Evolutionary conservation across 2,113 vertebrate species (phyloP).

Genomic region (Podarcis muralis): DNA sequence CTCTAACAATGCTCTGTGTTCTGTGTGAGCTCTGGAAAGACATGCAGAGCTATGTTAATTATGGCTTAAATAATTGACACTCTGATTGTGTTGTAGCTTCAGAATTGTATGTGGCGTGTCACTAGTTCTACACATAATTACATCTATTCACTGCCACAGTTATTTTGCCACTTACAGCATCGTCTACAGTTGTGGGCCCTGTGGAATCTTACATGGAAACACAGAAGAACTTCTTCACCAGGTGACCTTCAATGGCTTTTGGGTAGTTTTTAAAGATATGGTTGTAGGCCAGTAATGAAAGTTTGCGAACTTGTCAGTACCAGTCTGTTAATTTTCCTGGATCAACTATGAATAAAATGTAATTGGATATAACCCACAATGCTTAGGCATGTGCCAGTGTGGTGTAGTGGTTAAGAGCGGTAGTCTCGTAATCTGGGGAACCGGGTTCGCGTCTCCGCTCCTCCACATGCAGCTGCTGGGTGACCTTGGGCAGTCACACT

Average conservation of each 20-base stretch:
- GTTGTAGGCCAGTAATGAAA: not conserved
- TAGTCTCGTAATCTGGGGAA: too few relatives aligned
- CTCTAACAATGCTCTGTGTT: slow-evolving; percentile 88
- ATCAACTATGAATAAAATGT: too few relatives aligned
- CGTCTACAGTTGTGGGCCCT: slow-evolving; percentile 42
- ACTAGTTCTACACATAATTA: slow-evolving; percentile 70
- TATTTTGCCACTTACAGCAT: slow-evolving; percentile 54
- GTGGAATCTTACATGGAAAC: slow-evolving; percentile 17
- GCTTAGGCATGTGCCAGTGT: too few relatives aligned
- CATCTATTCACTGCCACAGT: slow-evolving; percentile 62
- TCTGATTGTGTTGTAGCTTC: slow-evolving; percentile 74
- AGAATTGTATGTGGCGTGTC: slow-evolving; percentile 66
- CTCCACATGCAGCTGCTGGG: too few relatives aligned
- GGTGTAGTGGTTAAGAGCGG: too few relatives aligned
- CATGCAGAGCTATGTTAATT: slow-evolving; percentile 88
- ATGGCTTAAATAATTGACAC: slow-evolving; percentile 84
- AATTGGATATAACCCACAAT: too few relatives aligned
- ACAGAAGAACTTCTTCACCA: slow-evolving; percentile 46
- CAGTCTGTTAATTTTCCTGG: too few relatives aligned
- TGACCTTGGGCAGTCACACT: too few relatives aligned
- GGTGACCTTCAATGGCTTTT: slow-evolving; percentile 57
- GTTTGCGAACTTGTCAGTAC: slow-evolving; percentile 31
- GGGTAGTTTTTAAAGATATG: slow-evolving; percentile 15
- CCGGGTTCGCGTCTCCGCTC: too few relatives aligned
- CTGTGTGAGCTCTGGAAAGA: slow-evolving; percentile 78